Conservation (phyloP, 2,113 vertebrate genomes). For the Engystomops pustulosus region DNA sequence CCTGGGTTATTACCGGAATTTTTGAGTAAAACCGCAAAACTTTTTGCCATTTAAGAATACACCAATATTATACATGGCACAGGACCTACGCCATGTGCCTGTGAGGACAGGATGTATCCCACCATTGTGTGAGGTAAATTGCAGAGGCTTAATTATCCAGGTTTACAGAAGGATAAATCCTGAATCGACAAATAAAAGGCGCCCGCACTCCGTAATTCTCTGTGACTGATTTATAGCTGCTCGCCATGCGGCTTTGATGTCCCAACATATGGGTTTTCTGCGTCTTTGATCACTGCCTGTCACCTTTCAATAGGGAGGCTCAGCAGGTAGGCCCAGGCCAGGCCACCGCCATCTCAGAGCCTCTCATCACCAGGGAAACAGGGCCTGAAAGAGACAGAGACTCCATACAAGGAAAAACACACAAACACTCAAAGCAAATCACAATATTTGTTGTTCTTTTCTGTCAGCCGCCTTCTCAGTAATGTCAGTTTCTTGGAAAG, state of each 20-base stretch:
- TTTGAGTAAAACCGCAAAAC: too few species aligned
- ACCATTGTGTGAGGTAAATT: slow-evolving; percentile 29
- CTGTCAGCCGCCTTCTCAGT: not conserved
- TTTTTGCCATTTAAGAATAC: too few species aligned
- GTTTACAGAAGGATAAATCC: not conserved
- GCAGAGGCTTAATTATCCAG: not conserved
- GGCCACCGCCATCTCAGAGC: not conserved
- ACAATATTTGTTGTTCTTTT: not conserved
- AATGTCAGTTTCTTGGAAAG: not conserved
- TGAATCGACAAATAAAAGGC: slow-evolving; percentile 31
- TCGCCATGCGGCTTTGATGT: slow-evolving; percentile 52
- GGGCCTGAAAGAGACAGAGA: not conserved
- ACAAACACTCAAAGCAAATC: not conserved
- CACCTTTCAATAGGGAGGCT: slow-evolving; percentile 33
- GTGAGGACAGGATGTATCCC: not conserved
- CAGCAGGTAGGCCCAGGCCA: slow-evolving; percentile 50
- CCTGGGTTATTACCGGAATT: too few species aligned
- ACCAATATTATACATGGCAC: not conserved
- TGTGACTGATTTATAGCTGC: slow-evolving; percentile 48
- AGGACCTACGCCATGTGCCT: not conserved
- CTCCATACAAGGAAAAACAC: not conserved
- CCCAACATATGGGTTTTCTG: slow-evolving; percentile 38
- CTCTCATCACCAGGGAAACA: not conserved
- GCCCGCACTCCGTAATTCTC: slow-evolving; percentile 19
- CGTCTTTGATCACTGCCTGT: slow-evolving; percentile 40